phyloP scores from a whole-genome alignment of 2,888 invertebrate species.

The Pomacea canaliculata region DNA sequence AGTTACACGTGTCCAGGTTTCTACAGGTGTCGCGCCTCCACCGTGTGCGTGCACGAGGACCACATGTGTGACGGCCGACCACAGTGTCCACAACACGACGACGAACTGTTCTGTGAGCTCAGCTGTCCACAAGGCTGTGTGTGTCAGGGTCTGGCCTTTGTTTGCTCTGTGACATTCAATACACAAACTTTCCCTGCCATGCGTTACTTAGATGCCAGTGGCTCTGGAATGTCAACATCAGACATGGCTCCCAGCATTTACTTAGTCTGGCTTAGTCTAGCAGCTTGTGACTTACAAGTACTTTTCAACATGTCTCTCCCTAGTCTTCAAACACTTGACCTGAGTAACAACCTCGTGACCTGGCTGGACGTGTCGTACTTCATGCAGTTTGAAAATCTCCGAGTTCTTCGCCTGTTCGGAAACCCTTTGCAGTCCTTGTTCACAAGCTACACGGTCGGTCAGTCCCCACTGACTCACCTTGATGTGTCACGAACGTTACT shows the following conservation, averaged over 20 bases:
- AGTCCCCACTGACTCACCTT: no score
- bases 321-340: slow-evolving; percentile 2
- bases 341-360: slow-evolving; percentile 1
- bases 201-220: slow-evolving; percentile 7
- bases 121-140: slow-evolving; percentile 2
- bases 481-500: no score
- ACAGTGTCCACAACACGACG: slow-evolving; percentile 10
- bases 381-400: neutral
- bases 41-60: neutral
- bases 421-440: no score
- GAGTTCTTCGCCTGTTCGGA: neutral
- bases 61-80: neutral
- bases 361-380: neutral
- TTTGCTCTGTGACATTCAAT: neutral
- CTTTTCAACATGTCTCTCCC: neutral
- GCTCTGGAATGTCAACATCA: neutral
- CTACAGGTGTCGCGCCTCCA: slow-evolving; percentile 1
- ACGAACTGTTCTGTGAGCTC: slow-evolving; percentile 5
- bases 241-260: neutral
- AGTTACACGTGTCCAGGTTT: slow-evolving; percentile 17
- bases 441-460: no score
- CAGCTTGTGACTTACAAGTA: neutral
- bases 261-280: slow-evolving; percentile 1
- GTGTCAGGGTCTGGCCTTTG: slow-evolving; percentile 6
- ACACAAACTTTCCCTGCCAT: neutral